Conservation (phyloP, 2,113 vertebrate genomes). For the Orthochromis malagaraziensis region DNA sequence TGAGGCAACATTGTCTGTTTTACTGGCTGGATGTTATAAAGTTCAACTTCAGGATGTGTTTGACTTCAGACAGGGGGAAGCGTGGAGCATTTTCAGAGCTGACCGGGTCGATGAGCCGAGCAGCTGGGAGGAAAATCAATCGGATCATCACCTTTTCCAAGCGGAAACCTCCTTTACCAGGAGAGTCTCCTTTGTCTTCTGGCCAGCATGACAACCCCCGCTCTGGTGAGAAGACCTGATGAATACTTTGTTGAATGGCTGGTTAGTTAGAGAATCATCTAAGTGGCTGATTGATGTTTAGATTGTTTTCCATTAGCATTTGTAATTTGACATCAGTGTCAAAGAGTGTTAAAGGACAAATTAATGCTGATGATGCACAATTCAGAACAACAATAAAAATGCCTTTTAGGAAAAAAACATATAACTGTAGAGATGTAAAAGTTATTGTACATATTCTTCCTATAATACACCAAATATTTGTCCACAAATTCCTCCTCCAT, state of each 20-base stretch:
- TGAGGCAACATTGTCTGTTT: not conserved
- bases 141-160: conserved; percentile 97
- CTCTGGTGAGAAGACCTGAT: conserved; percentile 76
- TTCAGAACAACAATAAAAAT: not conserved
- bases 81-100: conserved; percentile 87
- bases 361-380: not conserved
- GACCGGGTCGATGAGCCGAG: conserved; percentile 90
- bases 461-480: not conserved
- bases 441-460: not conserved
- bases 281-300: not conserved
- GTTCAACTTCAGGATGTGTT: not conserved
- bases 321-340: not conserved
- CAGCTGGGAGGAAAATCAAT: conserved; percentile 91
- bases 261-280: not conserved
- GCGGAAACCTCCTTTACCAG: conserved; percentile 79
- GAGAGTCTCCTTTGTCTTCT: conserved; percentile 74
- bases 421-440: not conserved
- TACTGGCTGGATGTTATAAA: not conserved
- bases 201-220: conserved; percentile 81
- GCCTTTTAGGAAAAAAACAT: not conserved
- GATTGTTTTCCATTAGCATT: not conserved
- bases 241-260: not conserved
- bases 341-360: not conserved
- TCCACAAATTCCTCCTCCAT: not conserved
- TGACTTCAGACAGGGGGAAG: conserved; percentile 79